Percentiles rank a stretch among this genome's conserved stretches.
These are phyloP conservation scores for Silurus lanzhouensis DNA, from an alignment of 2,797 vertebrate species.

Conservation along the genomic window DNA sequence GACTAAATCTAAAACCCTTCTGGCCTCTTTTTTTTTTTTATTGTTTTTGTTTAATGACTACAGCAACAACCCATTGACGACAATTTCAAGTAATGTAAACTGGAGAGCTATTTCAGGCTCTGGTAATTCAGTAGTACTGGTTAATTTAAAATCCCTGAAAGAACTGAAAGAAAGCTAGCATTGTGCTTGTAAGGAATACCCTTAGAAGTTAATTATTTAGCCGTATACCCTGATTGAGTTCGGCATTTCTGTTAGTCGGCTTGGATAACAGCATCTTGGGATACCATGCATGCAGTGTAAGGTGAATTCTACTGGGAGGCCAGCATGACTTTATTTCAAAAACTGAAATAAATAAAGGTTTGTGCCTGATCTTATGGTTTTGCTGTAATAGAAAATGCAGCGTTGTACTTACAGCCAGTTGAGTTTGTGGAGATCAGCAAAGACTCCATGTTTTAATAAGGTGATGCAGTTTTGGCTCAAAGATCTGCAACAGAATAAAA, in stretches of 20 bases:
- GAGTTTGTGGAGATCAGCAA: conserved; percentile 66
- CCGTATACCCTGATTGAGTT: neutral
- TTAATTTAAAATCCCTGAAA: neutral
- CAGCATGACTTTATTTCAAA: neutral
- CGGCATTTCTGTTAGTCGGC: no score
- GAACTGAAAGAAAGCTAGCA: neutral
- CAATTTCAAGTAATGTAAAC: neutral
- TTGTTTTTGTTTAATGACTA: neutral
- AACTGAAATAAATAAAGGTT: neutral
- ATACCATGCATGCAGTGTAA: no score
- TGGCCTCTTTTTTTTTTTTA: neutral
- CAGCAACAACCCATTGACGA: neutral
- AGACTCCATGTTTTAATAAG: conserved; percentile 63
- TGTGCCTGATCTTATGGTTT: neutral
- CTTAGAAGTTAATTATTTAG: neutral
- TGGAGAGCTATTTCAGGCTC: neutral
- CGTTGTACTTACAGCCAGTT: conserved; percentile 66
- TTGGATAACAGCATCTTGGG: neutral
- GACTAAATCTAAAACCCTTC: neutral
- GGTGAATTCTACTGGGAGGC: neutral
- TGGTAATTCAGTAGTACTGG: neutral
- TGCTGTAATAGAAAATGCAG: neutral
- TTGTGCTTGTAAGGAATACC: neutral
- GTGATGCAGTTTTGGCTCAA: conserved; percentile 71
- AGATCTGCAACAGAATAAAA: conserved; percentile 59